A percentile compares a stretch with the other conserved stretches of the same genome.
Conservation (phyloP, 2,888 invertebrate genomes). For the Drosophila emarginata region DNA sequence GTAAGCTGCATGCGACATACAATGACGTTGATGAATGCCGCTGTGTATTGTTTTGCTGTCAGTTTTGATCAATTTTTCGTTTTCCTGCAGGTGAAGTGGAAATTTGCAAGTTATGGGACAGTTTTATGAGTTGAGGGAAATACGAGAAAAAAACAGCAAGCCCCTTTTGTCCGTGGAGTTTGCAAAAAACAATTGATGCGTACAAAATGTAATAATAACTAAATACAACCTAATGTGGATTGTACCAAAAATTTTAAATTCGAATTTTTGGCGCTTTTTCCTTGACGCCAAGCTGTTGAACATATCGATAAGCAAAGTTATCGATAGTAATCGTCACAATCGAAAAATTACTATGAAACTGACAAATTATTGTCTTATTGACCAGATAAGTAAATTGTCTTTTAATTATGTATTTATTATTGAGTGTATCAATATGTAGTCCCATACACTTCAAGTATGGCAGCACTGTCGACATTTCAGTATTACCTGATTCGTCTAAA, state of each 20-base stretch:
- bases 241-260: neutral
- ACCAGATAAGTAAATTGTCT: too few species aligned
- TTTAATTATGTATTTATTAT: too few species aligned
- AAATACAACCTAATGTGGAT: neutral
- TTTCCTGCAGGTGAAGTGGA: conserved; percentile 66
- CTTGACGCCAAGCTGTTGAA: neutral
- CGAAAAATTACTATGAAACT: too few species aligned
- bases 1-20: conserved; percentile 59
- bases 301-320: neutral
- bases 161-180: neutral
- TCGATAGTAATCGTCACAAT: neutral
- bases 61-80: conserved; percentile 63
- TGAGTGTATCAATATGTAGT: too few species aligned
- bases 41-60: conserved; percentile 73
- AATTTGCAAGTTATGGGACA: conserved; percentile 72
- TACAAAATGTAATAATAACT: neutral
- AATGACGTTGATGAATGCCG: conserved; percentile 71
- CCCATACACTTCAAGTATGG: too few species aligned
- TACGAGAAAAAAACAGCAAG: neutral
- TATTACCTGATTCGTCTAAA: too few species aligned
- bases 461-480: too few species aligned
- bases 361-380: too few species aligned
- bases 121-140: conserved; percentile 39
- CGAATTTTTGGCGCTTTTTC: neutral
- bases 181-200: neutral